phyloP scores from a whole-genome alignment of 64 coral and sea anemone genomes.

The Stichodactyla mertensii region DNA sequence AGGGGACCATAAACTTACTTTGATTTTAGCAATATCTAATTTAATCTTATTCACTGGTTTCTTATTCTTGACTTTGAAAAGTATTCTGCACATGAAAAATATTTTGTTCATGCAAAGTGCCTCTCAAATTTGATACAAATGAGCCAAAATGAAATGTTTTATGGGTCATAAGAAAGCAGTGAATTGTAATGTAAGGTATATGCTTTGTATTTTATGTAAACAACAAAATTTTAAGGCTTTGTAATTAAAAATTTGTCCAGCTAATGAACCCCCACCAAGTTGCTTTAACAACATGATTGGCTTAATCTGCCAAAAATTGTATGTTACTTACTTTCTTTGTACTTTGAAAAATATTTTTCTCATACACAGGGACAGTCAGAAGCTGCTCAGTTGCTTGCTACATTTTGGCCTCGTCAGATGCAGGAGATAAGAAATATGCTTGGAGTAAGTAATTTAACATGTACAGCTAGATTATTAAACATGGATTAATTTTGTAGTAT shows the following conservation, averaged over 20 bases:
- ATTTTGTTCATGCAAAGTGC: too few species aligned
- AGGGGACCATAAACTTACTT: background rate
- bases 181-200: too few species aligned
- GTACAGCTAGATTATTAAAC: background rate
- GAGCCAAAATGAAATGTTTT: too few species aligned
- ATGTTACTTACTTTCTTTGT: background rate
- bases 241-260: too few species aligned
- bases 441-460: conserved; percentile 27
- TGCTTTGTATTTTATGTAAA: too few species aligned
- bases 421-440: conserved; percentile 93
- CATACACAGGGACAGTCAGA: conserved; percentile 59
- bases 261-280: too few species aligned
- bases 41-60: background rate
- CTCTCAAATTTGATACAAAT: too few species aligned
- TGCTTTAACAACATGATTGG: too few species aligned
- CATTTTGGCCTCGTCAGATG: conserved; percentile 89
- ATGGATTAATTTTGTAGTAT: too few species aligned
- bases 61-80: background rate
- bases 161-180: too few species aligned
- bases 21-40: background rate
- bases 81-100: too few species aligned
- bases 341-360: background rate
- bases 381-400: conserved; percentile 88
- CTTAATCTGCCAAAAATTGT: background rate
- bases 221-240: too few species aligned